Conservation (phyloP, 1,140 invertebrate genomes). For the Rhagoletis pomonella region DNA sequence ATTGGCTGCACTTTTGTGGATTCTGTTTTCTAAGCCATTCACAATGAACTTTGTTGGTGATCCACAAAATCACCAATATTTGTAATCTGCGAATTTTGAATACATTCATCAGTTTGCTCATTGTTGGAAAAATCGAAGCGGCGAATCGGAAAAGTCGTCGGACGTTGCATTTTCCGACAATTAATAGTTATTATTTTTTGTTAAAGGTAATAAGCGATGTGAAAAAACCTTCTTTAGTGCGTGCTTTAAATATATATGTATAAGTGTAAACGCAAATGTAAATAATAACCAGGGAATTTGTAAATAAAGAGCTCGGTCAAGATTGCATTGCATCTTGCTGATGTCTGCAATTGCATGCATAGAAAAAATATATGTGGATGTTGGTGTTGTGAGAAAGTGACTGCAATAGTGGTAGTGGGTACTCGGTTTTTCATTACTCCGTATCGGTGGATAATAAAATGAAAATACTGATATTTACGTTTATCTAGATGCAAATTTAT, state of each 20-base stretch:
- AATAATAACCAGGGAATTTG: background rate
- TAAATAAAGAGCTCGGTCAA: background rate
- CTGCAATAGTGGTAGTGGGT: background rate
- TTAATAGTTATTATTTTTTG: constrained; percentile 52
- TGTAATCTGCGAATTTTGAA: constrained; percentile 45
- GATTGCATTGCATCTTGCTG: constrained; percentile 44
- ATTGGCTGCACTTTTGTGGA: background rate
- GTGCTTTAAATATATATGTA: background rate
- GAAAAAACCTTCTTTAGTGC: background rate
- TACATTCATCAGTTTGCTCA: constrained; percentile 52
- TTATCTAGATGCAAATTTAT: too few relatives aligned
- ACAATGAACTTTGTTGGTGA: background rate
- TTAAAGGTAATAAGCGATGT: constrained; percentile 21
- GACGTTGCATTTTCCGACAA: constrained; percentile 51
- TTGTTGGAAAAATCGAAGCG: constrained; percentile 53
- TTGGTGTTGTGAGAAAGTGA: constrained; percentile 24
- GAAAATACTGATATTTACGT: background rate
- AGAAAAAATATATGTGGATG: constrained; percentile 47
- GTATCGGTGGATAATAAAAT: background rate
- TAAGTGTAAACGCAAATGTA: background rate
- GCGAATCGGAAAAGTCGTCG: constrained; percentile 38
- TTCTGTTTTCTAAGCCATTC: background rate
- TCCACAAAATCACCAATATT: constrained; percentile 19
- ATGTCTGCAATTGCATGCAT: constrained; percentile 47
- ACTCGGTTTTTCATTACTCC: background rate